Evolutionary conservation across 2,113 vertebrate species (phyloP).

Genomic region (Tapirus terrestris): DNA sequence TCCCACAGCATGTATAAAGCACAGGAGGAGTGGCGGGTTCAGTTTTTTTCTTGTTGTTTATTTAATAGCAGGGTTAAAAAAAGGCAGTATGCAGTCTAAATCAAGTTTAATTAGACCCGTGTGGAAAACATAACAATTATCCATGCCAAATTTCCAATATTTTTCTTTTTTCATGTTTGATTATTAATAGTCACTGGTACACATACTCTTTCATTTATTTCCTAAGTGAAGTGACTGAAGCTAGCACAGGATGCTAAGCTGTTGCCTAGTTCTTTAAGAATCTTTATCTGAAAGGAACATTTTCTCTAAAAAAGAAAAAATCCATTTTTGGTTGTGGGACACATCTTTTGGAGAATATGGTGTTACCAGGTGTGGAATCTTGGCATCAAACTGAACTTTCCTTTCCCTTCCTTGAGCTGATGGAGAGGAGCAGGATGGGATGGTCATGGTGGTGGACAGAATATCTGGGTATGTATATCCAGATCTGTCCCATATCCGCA

Average conservation of each 20-base stretch:
- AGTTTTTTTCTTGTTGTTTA: conserved; percentile 36
- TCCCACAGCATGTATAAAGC: neutral
- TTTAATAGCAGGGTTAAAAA: conserved; percentile 65
- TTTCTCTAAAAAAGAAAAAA: neutral
- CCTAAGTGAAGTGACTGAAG: conserved; percentile 43
- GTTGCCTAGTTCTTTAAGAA: neutral
- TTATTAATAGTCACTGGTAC: conserved; percentile 54
- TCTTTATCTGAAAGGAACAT: neutral
- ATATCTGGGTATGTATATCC: neutral
- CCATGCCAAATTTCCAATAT: conserved; percentile 39
- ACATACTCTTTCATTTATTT: conserved; percentile 51
- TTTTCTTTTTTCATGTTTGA: conserved; percentile 50
- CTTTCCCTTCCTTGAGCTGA: neutral
- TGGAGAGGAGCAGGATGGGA: neutral
- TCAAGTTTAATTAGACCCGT: conserved; percentile 69
- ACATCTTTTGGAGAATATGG: neutral
- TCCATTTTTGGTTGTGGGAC: neutral
- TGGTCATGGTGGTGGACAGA: neutral
- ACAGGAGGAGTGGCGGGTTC: conserved; percentile 20
- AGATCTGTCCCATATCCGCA: neutral
- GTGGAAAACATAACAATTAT: conserved; percentile 58
- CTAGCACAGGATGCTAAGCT: neutral
- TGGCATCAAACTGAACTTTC: neutral
- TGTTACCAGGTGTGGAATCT: neutral
- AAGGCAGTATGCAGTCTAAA: conserved; percentile 47